Evolutionary conservation across 2,888 invertebrate genomes (phyloP).

Genomic region (Schrankia costaestrigalis): DNA sequence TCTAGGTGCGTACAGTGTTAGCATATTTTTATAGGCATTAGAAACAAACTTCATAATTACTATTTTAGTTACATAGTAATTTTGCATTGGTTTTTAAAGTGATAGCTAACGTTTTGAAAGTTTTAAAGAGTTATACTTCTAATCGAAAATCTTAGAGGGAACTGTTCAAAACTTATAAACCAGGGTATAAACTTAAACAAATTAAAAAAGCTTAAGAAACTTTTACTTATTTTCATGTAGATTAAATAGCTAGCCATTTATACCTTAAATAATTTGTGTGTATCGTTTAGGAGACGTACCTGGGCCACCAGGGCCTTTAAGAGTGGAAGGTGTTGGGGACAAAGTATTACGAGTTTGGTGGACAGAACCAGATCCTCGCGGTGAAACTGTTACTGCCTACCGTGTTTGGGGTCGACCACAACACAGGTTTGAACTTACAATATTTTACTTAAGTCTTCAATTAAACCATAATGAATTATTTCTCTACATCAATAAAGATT

Average conservation of each 20-base stretch:
- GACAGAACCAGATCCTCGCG: slow-evolving; percentile 88
- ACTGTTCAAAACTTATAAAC: too few relatives aligned
- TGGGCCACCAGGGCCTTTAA: slow-evolving; percentile 87
- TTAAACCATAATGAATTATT: too few relatives aligned
- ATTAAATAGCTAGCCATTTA: too few relatives aligned
- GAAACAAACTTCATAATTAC: too few relatives aligned
- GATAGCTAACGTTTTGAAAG: too few relatives aligned
- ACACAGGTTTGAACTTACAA: slow-evolving; percentile 57
- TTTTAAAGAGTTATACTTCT: too few relatives aligned
- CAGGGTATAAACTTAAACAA: too few relatives aligned
- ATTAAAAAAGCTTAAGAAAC: too few relatives aligned
- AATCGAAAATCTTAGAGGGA: too few relatives aligned
- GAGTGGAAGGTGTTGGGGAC: slow-evolving; percentile 86
- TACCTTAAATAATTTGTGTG: too few relatives aligned
- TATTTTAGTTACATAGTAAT: slow-evolving; percentile 11
- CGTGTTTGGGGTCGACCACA: slow-evolving; percentile 85
- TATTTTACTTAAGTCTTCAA: too few relatives aligned
- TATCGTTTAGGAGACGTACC: slow-evolving; percentile 93
- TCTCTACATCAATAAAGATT: too few relatives aligned
- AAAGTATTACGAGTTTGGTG: slow-evolving; percentile 90
- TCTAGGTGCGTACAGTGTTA: slow-evolving; percentile 73
- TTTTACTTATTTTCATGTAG: neutral
- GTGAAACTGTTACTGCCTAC: slow-evolving; percentile 87
- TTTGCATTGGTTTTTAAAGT: slow-evolving; percentile 1
- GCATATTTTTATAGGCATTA: neutral